Evolutionary conservation across 2,888 invertebrate genomes (phyloP), one percentile per base, ranked within the genome.

Genomic region (Aphidius colemani): DNA sequence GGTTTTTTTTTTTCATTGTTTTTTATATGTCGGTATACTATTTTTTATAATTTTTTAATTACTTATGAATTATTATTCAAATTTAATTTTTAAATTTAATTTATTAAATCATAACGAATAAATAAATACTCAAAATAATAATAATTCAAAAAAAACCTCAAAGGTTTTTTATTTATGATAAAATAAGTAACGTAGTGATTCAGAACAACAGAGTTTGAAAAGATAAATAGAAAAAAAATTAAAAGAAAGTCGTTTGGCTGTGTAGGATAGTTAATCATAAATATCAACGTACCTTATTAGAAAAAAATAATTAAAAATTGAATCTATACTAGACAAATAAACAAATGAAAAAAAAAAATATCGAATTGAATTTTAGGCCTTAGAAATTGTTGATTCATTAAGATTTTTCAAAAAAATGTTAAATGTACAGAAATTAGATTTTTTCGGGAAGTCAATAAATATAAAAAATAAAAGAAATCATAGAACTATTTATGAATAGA

Each of bases 371-470:
- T 61, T 69, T 70, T 78, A 78, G 78, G 78, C 77, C 76, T 78
- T 78, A 75, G 78, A 69, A 72, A 71, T 67, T 72, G 73, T 75
- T 74, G 73, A 77, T 71, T 74, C 71, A 70, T 71, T 74, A 68
- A 76, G 67, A 74, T 74, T 68, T 78, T 71, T 77, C n/a, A n/a
- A 75, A 74, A 71, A 72, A 75, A 69, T 74, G 76, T 64, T 73
- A 66, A 72, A 53, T 72, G 68, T 75, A 69, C 69, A 71, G 67
- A 70, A 64, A 64, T 58, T 59, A 62, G 59, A 53, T 56, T 63
- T 48, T 51, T 55, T 56, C 30, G 10, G 9, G 7, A 46, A n/a
- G 39, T 57, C 40, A 57, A 48, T 57, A 46, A 30, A 57, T 45
- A 10, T 7, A 39, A 58, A 13, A 63, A 50, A 40, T 46, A 57